phyloP scores from a whole-genome alignment of 2,113 vertebrate genomes.

The Cyanoramphus novaezelandiae region DNA sequence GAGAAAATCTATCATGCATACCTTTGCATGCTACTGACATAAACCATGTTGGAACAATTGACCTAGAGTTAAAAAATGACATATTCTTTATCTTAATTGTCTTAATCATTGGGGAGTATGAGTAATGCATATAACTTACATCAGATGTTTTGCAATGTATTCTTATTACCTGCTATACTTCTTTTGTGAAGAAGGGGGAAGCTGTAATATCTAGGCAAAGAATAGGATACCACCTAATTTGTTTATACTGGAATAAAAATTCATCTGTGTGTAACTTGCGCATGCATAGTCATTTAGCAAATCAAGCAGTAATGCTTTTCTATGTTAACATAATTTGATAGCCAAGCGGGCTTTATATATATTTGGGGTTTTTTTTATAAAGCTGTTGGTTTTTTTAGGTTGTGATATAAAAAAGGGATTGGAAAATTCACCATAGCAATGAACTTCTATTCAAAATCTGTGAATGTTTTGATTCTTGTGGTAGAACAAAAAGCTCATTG shows the following conservation, averaged over 20 bases:
- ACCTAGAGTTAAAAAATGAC: not conserved
- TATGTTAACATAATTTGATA: not conserved
- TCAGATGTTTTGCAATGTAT: not conserved
- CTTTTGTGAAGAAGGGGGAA: not conserved
- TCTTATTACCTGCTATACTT: not conserved
- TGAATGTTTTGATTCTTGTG: not conserved
- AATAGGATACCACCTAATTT: not conserved
- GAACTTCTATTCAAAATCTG: not conserved
- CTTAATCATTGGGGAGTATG: not conserved
- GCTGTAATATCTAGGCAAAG: not conserved
- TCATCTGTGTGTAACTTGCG: not conserved
- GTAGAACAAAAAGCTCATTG: not conserved
- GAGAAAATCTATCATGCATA: not conserved
- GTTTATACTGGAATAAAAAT: not conserved
- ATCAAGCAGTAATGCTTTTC: not conserved
- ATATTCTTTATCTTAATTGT: slow-evolving; percentile 4
- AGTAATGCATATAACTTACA: not conserved
- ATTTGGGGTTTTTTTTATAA: not conserved
- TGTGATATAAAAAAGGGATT: not conserved
- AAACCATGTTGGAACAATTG: not conserved
- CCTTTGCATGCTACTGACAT: not conserved
- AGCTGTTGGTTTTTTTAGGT: not conserved
- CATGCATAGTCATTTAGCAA: not conserved
- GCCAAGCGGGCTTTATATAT: not conserved
- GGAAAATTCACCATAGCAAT: not conserved